phyloP scores from a whole-genome alignment of 2,888 invertebrate genomes.

The Perizoma affinitatum region DNA sequence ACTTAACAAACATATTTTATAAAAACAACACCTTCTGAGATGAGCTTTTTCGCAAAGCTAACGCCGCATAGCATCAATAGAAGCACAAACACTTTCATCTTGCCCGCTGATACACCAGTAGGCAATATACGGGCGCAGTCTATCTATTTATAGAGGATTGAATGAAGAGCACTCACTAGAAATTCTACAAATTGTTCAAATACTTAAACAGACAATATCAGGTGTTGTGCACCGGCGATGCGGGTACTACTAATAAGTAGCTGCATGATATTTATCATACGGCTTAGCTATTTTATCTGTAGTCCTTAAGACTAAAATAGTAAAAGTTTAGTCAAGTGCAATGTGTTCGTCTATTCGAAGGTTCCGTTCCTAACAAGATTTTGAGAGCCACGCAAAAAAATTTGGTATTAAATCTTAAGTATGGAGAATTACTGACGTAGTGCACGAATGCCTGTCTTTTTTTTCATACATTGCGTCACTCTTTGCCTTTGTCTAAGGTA shows the following conservation, averaged over 20 bases:
- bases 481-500: no score
- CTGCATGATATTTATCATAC: slow-evolving; percentile 31
- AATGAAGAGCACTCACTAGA: slow-evolving; percentile 30
- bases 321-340: slow-evolving; percentile 17
- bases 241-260: slow-evolving; percentile 41
- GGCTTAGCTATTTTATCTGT: slow-evolving; percentile 21
- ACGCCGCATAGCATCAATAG: slow-evolving; percentile 49
- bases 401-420: no score
- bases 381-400: no score
- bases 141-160: slow-evolving; percentile 51
- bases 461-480: no score
- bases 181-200: slow-evolving; percentile 45
- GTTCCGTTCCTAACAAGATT: slow-evolving; percentile 10
- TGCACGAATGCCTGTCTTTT: no score
- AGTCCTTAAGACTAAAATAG: slow-evolving; percentile 7
- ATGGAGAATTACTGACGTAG: no score
- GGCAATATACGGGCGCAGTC: slow-evolving; percentile 43
- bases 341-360: slow-evolving; percentile 7
- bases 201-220: slow-evolving; percentile 40
- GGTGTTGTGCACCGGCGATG: slow-evolving; percentile 38
- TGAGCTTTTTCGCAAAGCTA: slow-evolving; percentile 50
- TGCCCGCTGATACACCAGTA: slow-evolving; percentile 38
- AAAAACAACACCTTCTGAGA: slow-evolving; percentile 60
- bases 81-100: slow-evolving; percentile 61
- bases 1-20: no score